Percentiles rank a stretch among this genome's conserved stretches.
phyloP scores from a whole-genome alignment of 2,113 vertebrate genomes.

The Dascyllus trimaculatus region DNA sequence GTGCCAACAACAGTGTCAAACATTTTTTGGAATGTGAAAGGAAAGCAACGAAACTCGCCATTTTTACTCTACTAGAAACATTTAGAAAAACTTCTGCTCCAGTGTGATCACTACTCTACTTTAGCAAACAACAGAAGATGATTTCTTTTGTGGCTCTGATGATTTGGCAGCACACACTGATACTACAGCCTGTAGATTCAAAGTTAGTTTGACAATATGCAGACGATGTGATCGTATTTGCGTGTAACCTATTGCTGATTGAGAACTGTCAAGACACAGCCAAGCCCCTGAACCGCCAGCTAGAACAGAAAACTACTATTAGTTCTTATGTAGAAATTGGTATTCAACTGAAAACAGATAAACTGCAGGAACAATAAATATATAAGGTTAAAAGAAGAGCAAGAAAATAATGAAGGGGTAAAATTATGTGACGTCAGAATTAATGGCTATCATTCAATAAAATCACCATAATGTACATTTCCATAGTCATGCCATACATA shows the following conservation, averaged over 20 bases:
- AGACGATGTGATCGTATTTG: neutral
- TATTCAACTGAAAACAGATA: neutral
- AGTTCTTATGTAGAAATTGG: neutral
- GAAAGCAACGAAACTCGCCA: neutral
- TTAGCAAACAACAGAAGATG: neutral
- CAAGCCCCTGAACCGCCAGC: neutral
- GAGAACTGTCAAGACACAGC: neutral
- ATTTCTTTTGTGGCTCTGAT: neutral
- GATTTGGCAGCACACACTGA: neutral
- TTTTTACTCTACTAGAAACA: neutral
- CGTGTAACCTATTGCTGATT: too few relatives aligned
- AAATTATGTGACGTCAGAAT: neutral
- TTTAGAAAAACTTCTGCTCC: neutral
- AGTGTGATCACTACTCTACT: conserved; percentile 29
- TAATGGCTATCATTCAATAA: neutral
- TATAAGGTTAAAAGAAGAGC: too few relatives aligned
- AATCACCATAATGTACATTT: neutral
- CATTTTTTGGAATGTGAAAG: conserved; percentile 14
- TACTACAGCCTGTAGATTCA: neutral
- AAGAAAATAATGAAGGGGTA: too few relatives aligned
- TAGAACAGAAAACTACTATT: neutral
- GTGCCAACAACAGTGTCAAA: neutral
- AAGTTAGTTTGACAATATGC: neutral
- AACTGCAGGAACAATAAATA: neutral
- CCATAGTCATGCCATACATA: too few relatives aligned